Base-by-base conservation (phyloP, 2,113 vertebrate genomes). In the Athene cunicularia region DNA sequence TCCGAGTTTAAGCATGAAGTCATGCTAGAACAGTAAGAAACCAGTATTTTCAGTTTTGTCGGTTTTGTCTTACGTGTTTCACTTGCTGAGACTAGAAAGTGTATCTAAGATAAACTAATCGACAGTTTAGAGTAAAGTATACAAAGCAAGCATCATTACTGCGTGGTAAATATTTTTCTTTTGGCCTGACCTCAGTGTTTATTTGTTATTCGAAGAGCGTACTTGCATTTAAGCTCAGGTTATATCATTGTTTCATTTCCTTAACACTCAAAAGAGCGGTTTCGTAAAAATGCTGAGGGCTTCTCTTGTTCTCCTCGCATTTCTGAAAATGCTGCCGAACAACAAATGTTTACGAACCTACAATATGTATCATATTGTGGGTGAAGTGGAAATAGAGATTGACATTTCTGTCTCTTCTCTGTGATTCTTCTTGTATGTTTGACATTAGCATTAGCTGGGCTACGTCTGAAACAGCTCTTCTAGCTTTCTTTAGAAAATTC, bases 11-110 rank as follows among this genome's bases (percentile, higher is more conserved):
- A 86, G 62, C 80, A 27, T 66, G 86, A 95, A 95, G 66, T 83
- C 84, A 62, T 90, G 88, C 82, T 88, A 41, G 75, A 95, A 77
- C 88, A 64, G 83, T 95, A 94, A 97, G 87, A 58, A 95, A 92
- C 3, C 64, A 47, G 58, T 53, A 33, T 83, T 88, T 80, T 56
- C 37, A 4, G 35, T 94, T 80, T 64, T 70, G 75, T 32, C 60
- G 32, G 26, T 10, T 81, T 67, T 64, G 58, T 22, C 91, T 64
- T 67, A 8, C 10, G 11, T 33, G 39, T 53, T 83, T 88, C 67
- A 1, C 47, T 87, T 85, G 45, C 32, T 26, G 67, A 81, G 64
- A 17, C 43, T 17, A 11, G 35, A 26, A 72, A 30, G 56, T 5
- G 9, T 30, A 4, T 28, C 33, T 33, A 19, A 77, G 64, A 41